Base-by-base conservation (phyloP, 2,113 vertebrate genomes). In the Chrysochloris asiatica region DNA sequence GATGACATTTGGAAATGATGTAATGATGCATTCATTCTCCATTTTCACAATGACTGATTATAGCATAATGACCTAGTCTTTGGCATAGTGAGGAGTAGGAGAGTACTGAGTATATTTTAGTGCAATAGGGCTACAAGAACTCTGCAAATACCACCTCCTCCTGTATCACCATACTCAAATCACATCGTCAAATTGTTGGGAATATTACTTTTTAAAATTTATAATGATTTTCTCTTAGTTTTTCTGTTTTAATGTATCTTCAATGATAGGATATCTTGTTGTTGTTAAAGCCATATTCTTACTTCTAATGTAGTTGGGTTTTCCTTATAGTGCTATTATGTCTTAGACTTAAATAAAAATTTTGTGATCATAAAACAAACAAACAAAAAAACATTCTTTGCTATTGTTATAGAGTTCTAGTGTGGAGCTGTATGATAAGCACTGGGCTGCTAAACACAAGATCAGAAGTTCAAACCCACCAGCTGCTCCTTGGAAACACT, bases 261-360 rank as follows among this genome's bases (percentile, higher is more conserved):
- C 56, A 73, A 0, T 24, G 56, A 54, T 85, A 91, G 87, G 13
- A 63, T 88, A 4, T 78, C 91, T 91, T n/a, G 59, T 76, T 71
- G n/a, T 82, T 92, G 69, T 93, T 94, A 59, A 86, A 69, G 72
- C 43, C 33, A 30, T 85, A n/a, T n/a, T n/a, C n/a, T n/a, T n/a
- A n/a, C n/a, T n/a, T n/a, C n/a, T n/a, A n/a, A n/a, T n/a, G n/a
- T 94, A 89, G 76, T 92, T 91, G 86, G 30, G 73, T 91, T 95
- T 50, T 87, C 38, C 89, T 36, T 96, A 80, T 96, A 69, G 93
- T 89, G 45, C 28, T 50, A 72, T 71, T 88, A 91, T 43, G n/a
- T 93, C 83, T 93, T 33, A 24, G 85, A 45, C 48, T 90, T 94
- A 95, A 96, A 50, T 95, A 96, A 95, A 95, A 93, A 43, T 67